Evolutionary conservation across 2,888 invertebrate genomes (phyloP).

Genomic region (Fabriciana adippe): DNA sequence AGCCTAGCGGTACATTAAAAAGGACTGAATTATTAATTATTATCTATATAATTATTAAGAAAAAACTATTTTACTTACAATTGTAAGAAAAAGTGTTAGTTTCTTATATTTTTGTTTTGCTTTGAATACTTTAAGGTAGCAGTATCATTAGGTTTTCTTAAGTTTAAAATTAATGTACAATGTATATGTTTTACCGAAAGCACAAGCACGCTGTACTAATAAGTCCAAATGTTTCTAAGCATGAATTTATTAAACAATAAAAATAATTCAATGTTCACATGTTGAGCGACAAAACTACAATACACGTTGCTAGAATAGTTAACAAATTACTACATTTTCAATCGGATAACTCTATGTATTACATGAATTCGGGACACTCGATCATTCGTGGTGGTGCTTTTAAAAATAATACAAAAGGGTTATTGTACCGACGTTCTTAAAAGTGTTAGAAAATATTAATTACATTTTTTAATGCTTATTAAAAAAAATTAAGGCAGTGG

Average conservation of each 20-base stretch:
- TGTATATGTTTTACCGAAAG: too few species aligned
- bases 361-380: slow-evolving; percentile 68
- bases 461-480: background rate
- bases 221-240: background rate
- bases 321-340: slow-evolving; percentile 73
- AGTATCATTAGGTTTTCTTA: too few species aligned
- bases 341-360: slow-evolving; percentile 71
- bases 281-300: slow-evolving; percentile 39
- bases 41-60: too few species aligned
- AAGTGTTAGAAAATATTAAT: slow-evolving; percentile 44
- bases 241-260: slow-evolving; percentile 30
- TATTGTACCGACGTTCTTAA: slow-evolving; percentile 53
- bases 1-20: too few species aligned
- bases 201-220: too few species aligned
- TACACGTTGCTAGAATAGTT: slow-evolving; percentile 53
- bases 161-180: too few species aligned
- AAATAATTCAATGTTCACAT: slow-evolving; percentile 44
- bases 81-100: too few species aligned
- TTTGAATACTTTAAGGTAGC: too few species aligned
- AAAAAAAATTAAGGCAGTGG: too few species aligned
- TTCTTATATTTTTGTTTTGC: too few species aligned
- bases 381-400: slow-evolving; percentile 73
- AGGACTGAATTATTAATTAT: too few species aligned
- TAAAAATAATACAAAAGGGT: slow-evolving; percentile 74
- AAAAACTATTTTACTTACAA: too few species aligned